A percentile compares a stretch with the other conserved stretches of the same genome.
phyloP scores from a whole-genome alignment of 2,797 vertebrate genomes.

The Scomberomorus guttatus region DNA sequence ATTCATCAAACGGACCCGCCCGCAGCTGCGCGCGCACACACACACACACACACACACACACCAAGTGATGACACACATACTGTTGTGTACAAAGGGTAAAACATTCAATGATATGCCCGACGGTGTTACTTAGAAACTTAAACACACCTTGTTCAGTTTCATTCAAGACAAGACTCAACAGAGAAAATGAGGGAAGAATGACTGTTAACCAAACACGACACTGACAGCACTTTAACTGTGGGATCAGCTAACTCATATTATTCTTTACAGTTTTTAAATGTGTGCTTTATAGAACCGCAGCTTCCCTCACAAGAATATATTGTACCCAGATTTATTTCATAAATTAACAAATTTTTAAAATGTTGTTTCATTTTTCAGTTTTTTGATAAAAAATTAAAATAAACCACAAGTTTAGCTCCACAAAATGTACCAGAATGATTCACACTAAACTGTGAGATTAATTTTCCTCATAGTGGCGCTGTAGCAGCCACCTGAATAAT shows the following conservation, averaged over 20 bases:
- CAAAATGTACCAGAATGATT: no score
- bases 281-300: no score
- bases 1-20: constrained; percentile 93
- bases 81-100: no score
- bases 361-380: no score
- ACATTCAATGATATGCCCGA: background rate
- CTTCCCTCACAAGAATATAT: no score
- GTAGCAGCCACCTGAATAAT: no score
- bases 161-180: constrained; percentile 32
- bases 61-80: constrained; percentile 16
- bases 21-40: constrained; percentile 84
- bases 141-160: constrained; percentile 43
- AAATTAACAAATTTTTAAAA: no score
- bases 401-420: no score
- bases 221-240: background rate
- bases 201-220: background rate
- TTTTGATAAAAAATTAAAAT: no score
- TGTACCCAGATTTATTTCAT: no score
- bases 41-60: constrained; percentile 18
- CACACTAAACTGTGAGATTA: no score
- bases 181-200: background rate
- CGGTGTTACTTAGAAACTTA: background rate
- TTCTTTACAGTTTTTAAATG: background rate
- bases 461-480: no score
- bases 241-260: background rate